A percentile compares a stretch with the other conserved stretches of the same genome.
Evolutionary conservation across 2,888 invertebrate genomes (phyloP).

Genomic region (Autographa gamma): DNA sequence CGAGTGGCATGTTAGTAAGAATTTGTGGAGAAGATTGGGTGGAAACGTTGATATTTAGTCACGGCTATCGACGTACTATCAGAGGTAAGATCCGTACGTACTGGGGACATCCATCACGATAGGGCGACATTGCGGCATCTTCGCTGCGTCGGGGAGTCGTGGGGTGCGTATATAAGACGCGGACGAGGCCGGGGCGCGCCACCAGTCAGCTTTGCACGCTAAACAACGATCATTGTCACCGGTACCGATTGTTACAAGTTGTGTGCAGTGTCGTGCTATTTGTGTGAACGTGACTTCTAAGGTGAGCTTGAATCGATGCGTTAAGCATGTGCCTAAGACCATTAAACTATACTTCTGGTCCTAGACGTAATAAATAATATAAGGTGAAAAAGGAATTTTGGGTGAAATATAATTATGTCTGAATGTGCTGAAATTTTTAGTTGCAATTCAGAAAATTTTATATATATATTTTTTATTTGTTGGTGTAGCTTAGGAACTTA

Average conservation of each 20-base stretch:
- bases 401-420: too few species aligned
- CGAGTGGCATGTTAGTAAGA: slow-evolving; percentile 21
- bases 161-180: slow-evolving; percentile 82
- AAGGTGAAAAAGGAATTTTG: neutral
- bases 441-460: too few species aligned
- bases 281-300: slow-evolving; percentile 69
- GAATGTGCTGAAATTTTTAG: too few species aligned
- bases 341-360: neutral
- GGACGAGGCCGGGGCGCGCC: slow-evolving; percentile 75
- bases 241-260: slow-evolving; percentile 66
- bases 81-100: slow-evolving; percentile 60
- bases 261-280: slow-evolving; percentile 77
- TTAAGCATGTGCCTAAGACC: neutral
- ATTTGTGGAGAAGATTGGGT: slow-evolving; percentile 45
- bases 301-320: slow-evolving; percentile 69
- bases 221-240: slow-evolving; percentile 73
- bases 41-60: slow-evolving; percentile 67
- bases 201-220: slow-evolving; percentile 78
- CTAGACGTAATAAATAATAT: neutral
- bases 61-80: slow-evolving; percentile 68
- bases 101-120: slow-evolving; percentile 73
- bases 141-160: slow-evolving; percentile 68
- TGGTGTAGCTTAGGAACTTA: too few species aligned
- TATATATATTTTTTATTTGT: too few species aligned
- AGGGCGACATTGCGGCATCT: slow-evolving; percentile 82